phyloP scores from a whole-genome alignment of 2,113 vertebrate genomes.

The Neotoma lepida region DNA sequence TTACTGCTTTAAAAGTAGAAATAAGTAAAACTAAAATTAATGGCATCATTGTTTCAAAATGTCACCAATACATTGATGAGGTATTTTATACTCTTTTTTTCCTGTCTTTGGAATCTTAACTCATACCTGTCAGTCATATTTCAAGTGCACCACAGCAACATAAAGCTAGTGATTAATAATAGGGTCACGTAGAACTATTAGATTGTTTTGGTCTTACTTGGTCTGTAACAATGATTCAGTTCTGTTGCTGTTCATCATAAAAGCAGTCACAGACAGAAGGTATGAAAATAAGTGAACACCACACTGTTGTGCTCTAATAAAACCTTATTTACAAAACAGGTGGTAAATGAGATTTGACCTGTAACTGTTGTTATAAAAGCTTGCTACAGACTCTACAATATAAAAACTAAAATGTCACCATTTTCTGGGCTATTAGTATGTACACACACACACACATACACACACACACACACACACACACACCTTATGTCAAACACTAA shows the following conservation, averaged over 20 bases:
- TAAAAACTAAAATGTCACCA: neutral
- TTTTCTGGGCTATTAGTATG: neutral
- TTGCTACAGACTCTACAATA: neutral
- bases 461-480: neutral
- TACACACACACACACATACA: neutral
- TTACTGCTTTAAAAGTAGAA: neutral
- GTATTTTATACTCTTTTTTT: neutral
- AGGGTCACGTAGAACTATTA: neutral
- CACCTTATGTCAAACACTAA: neutral
- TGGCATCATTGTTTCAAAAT: neutral
- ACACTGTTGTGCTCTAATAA: neutral
- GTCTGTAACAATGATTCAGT: neutral
- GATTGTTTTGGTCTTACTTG: neutral
- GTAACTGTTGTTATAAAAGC: neutral
- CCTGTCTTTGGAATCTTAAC: constrained; percentile 8
- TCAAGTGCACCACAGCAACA: neutral
- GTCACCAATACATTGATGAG: neutral
- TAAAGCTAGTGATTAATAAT: neutral
- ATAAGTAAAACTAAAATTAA: neutral
- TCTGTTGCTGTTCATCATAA: neutral
- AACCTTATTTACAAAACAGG: constrained; percentile 47
- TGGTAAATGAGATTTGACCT: neutral
- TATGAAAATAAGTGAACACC: neutral
- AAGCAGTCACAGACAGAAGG: neutral
- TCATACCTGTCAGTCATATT: neutral